Percentiles rank a stretch among this genome's conserved stretches.
These are phyloP conservation scores for Callospermophilus lateralis DNA, from an alignment of 2,113 vertebrate genomes.

Conservation along the genomic window DNA sequence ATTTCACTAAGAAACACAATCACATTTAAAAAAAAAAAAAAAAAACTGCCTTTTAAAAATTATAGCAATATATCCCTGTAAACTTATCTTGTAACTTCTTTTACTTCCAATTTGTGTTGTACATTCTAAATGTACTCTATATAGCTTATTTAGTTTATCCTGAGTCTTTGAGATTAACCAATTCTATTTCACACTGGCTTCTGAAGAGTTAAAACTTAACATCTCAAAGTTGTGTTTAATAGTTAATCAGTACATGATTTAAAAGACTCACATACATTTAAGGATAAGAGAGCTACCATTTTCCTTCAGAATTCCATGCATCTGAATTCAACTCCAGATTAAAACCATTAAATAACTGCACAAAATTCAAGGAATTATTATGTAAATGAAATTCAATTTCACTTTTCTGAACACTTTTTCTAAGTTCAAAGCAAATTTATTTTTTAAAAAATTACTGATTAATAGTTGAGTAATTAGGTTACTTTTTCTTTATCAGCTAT, in stretches of 20 bases:
- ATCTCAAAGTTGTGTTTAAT: constrained; percentile 86
- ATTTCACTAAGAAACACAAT: constrained; percentile 90
- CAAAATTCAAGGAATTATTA: constrained; percentile 66
- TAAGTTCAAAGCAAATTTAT: constrained; percentile 79
- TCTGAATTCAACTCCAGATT: constrained; percentile 82
- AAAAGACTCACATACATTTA: constrained; percentile 84
- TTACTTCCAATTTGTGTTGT: constrained; percentile 87
- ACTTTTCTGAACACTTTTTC: constrained; percentile 80
- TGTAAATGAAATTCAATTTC: constrained; percentile 79
- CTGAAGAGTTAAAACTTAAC: constrained; percentile 92
- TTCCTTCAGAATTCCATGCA: constrained; percentile 89
- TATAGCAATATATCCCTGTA: constrained; percentile 86
- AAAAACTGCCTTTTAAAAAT: constrained; percentile 79
- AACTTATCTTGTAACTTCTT: constrained; percentile 87
- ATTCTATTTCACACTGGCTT: constrained; percentile 89
- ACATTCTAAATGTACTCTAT: constrained; percentile 86
- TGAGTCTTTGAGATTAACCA: constrained; percentile 91
- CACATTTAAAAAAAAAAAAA: constrained; percentile 79
- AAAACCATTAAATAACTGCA: constrained; percentile 78
- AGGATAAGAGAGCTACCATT: constrained; percentile 88
- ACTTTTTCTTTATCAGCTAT: constrained; percentile 78
- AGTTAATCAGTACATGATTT: constrained; percentile 87
- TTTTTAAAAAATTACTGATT: constrained; percentile 78
- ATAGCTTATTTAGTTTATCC: constrained; percentile 92
- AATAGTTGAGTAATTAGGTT: constrained; percentile 57